Evolutionary conservation across 2,888 invertebrate genomes (phyloP).

Genomic region (Phymatocera aterrima): DNA sequence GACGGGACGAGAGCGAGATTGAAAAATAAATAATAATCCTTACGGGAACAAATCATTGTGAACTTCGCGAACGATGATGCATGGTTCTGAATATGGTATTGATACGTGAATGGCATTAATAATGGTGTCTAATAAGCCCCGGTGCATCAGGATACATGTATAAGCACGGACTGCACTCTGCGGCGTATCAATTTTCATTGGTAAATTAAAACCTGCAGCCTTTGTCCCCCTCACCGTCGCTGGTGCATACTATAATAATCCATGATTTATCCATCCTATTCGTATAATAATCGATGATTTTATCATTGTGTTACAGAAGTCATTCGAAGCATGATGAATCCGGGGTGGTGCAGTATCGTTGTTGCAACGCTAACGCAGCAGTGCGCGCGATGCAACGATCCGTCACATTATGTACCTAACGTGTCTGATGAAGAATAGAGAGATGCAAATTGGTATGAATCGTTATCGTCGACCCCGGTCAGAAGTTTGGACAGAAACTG

Average conservation of each 20-base stretch:
- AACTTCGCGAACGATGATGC: background rate
- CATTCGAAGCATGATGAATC: background rate
- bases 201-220: conserved; percentile 40
- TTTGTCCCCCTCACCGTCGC: background rate
- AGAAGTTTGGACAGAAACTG: too few species aligned
- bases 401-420: too few species aligned
- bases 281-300: conserved; percentile 33
- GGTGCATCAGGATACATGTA: too few species aligned
- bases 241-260: conserved; percentile 21
- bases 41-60: too few species aligned
- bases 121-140: background rate
- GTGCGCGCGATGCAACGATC: too few species aligned
- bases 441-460: too few species aligned
- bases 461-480: too few species aligned
- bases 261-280: conserved; percentile 4
- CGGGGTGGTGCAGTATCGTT: background rate
- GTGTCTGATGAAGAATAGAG: too few species aligned
- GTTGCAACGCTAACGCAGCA: too few species aligned
- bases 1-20: too few species aligned
- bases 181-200: conserved; percentile 42
- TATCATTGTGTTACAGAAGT: background rate
- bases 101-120: background rate
- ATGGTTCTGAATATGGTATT: background rate
- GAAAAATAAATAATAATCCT: too few species aligned
- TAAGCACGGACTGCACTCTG: background rate